A percentile compares a stretch with the other conserved stretches of the same genome.
Conservation (phyloP, 2,888 invertebrate species). For the Cheilosia pagana region DNA sequence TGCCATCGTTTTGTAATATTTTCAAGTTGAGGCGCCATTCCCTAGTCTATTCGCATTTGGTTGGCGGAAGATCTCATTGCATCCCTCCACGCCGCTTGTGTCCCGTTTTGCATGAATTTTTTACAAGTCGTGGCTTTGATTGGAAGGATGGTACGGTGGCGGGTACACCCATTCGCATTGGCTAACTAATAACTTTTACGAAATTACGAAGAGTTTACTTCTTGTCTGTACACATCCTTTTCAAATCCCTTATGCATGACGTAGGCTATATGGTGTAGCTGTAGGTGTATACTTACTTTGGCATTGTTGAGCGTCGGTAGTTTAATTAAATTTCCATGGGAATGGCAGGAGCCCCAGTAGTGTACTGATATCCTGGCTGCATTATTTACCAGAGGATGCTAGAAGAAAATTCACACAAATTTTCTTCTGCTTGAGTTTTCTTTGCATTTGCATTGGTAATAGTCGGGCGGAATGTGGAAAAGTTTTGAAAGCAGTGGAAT, state of each 20-base stretch:
- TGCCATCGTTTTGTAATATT: neutral
- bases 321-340: slow-evolving; percentile 37
- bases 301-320: slow-evolving; percentile 21
- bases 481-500: neutral
- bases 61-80: slow-evolving; percentile 3
- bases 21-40: slow-evolving; percentile 1
- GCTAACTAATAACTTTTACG: slow-evolving; percentile 27
- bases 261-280: too few relatives aligned
- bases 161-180: neutral
- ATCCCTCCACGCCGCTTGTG: neutral
- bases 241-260: neutral
- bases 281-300: neutral
- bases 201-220: slow-evolving; percentile 32
- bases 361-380: slow-evolving; percentile 2
- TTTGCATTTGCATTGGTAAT: slow-evolving; percentile 6
- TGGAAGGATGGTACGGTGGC: neutral
- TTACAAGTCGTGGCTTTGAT: too few relatives aligned
- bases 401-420: neutral
- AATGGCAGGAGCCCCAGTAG: slow-evolving; percentile 2
- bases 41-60: neutral
- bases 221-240: slow-evolving; percentile 1
- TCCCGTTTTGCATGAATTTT: too few relatives aligned
- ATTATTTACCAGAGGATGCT: neutral
- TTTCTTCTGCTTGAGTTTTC: slow-evolving; percentile 9
- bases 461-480: neutral